Conservation (phyloP, 1,140 invertebrate species). For the Andrena cerasifolii region DNA sequence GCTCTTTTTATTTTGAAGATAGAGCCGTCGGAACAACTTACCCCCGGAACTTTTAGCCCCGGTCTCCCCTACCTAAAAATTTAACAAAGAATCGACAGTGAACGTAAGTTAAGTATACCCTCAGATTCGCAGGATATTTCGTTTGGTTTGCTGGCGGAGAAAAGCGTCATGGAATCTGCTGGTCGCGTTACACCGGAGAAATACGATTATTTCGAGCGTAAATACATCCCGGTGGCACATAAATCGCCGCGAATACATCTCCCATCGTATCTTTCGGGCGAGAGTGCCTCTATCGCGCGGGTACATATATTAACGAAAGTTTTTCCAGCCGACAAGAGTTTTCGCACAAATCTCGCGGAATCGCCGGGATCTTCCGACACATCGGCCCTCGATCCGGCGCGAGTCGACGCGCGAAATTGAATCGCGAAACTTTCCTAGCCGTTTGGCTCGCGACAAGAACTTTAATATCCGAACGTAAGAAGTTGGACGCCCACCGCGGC, state of each 20-base stretch:
- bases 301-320: slow-evolving; percentile 7
- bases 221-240: not conserved
- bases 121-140: no score
- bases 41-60: no score
- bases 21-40: no score
- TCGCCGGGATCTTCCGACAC: not conserved
- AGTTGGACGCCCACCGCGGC: slow-evolving; percentile 31
- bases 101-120: no score
- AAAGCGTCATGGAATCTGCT: not conserved
- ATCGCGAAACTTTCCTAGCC: slow-evolving; percentile 45
- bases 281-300: not conserved
- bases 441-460: slow-evolving; percentile 30
- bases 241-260: not conserved
- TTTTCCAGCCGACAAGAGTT: slow-evolving; percentile 3
- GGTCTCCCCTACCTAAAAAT: no score
- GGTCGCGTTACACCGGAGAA: not conserved
- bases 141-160: not conserved
- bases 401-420: slow-evolving; percentile 24
- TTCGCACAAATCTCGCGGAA: slow-evolving; percentile 32
- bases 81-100: no score
- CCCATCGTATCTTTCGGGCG: not conserved
- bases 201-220: slow-evolving; percentile 2
- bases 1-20: no score
- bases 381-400: not conserved
- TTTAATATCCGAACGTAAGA: slow-evolving; percentile 44